Evolutionary conservation across 2,797 vertebrate genomes (phyloP).

Genomic region (Spinus olivaceus): DNA sequence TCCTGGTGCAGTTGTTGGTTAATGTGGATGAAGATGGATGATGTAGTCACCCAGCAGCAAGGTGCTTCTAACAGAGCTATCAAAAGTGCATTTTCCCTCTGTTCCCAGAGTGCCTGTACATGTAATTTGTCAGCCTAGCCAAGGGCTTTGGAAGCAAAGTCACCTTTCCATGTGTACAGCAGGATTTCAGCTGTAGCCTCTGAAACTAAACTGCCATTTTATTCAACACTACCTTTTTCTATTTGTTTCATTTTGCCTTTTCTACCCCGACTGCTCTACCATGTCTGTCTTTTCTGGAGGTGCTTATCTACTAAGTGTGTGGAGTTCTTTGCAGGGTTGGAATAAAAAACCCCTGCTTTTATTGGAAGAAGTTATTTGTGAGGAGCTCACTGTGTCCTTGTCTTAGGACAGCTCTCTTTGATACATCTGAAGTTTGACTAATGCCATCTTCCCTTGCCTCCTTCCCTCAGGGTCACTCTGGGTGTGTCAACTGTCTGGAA

Average conservation of each 20-base stretch:
- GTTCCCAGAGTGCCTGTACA: not conserved
- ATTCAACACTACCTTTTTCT: not conserved
- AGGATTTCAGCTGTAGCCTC: conserved; percentile 12
- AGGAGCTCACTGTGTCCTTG: not conserved
- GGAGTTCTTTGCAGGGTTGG: not conserved
- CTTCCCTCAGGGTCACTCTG: conserved; percentile 89
- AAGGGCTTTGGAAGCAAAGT: conserved; percentile 36
- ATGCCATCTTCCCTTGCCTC: not conserved
- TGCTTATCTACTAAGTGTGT: not conserved
- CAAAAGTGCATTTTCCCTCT: conserved; percentile 3
- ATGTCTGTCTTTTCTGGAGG: not conserved
- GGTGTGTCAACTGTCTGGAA: conserved; percentile 98
- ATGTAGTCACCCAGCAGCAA: conserved; percentile 23
- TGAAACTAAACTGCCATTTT: conserved; percentile 12
- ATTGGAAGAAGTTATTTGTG: not conserved
- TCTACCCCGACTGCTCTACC: not conserved
- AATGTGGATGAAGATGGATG: not conserved
- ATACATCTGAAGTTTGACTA: conserved; percentile 23
- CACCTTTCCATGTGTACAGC: not conserved
- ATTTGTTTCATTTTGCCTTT: not conserved
- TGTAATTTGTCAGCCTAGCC: conserved; percentile 47
- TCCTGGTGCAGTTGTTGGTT: not conserved
- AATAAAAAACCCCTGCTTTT: not conserved
- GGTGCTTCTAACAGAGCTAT: conserved; percentile 21
- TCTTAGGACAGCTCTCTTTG: not conserved